Conservation (phyloP, 2,888 invertebrate genomes). For the Lasius fuliginosus region DNA sequence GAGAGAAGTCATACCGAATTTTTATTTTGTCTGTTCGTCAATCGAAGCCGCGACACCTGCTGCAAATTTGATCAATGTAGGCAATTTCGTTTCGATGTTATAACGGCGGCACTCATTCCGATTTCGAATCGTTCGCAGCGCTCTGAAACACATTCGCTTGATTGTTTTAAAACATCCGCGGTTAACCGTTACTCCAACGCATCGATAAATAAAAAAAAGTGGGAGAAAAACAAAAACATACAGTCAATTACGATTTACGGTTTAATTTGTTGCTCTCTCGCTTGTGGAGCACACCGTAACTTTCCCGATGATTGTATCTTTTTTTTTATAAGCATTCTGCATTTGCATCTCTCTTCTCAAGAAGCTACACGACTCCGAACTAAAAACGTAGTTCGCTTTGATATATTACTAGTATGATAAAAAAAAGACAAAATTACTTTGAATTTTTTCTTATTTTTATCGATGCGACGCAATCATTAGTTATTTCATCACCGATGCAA, state of each 20-base stretch:
- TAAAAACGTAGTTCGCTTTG: background rate
- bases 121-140: slow-evolving; percentile 52
- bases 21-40: slow-evolving; percentile 37
- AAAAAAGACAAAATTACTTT: background rate
- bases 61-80: slow-evolving; percentile 51
- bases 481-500: background rate
- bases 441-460: background rate
- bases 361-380: background rate
- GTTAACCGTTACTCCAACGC: slow-evolving; percentile 50
- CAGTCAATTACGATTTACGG: slow-evolving; percentile 54
- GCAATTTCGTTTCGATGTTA: slow-evolving; percentile 51
- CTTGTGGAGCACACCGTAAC: slow-evolving; percentile 1
- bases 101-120: slow-evolving; percentile 51
- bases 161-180: slow-evolving; percentile 57
- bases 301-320: slow-evolving; percentile 20
- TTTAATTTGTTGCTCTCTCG: slow-evolving; percentile 48
- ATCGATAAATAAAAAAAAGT: slow-evolving; percentile 43
- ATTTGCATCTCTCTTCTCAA: background rate
- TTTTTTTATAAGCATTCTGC: slow-evolving; percentile 23
- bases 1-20: slow-evolving; percentile 19
- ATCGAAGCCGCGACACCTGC: slow-evolving; percentile 47
- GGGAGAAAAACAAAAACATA: slow-evolving; percentile 36
- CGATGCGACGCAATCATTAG: background rate
- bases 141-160: slow-evolving; percentile 55
- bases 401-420: background rate